A percentile compares a stretch with the other conserved stretches of the same genome.
Conservation (phyloP, 2,797 vertebrate genomes). For the Spinibarbus caldwelli region DNA sequence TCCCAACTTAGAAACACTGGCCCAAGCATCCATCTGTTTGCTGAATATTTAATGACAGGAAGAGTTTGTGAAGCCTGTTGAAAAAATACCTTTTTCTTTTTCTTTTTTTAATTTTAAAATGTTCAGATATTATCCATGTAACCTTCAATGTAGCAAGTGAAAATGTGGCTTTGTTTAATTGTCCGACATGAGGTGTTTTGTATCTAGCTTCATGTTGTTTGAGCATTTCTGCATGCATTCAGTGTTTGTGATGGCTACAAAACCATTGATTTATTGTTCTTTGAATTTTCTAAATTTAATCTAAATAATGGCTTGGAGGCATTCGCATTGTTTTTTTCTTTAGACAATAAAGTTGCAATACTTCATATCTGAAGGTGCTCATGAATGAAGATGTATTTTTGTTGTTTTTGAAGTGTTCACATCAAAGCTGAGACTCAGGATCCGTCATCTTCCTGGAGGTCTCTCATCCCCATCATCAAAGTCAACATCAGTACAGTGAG, state of each 20-base stretch:
- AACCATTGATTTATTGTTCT: background rate
- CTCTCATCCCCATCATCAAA: conserved; percentile 98
- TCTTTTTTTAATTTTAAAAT: background rate
- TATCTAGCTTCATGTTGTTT: conserved; percentile 11
- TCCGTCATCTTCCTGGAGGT: conserved; percentile 93
- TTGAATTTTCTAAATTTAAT: background rate
- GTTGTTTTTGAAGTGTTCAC: conserved; percentile 80
- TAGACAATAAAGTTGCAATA: background rate
- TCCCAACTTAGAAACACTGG: background rate
- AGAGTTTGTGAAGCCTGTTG: no score
- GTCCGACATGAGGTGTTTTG: background rate
- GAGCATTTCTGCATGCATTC: background rate
- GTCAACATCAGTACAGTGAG: conserved; percentile 98
- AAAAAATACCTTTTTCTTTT: no score
- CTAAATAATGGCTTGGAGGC: background rate
- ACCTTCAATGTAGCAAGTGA: background rate
- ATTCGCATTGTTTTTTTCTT: background rate
- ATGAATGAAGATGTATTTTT: conserved; percentile 33
- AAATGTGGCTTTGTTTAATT: background rate
- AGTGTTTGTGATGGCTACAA: background rate
- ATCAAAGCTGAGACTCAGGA: conserved; percentile 91
- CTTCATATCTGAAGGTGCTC: background rate
- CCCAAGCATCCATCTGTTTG: background rate
- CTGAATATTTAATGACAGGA: background rate
- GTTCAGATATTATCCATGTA: background rate